These are phyloP conservation scores for Pseudonaja textilis DNA, from an alignment of 2,113 vertebrate genomes.

Conservation along the genomic window DNA sequence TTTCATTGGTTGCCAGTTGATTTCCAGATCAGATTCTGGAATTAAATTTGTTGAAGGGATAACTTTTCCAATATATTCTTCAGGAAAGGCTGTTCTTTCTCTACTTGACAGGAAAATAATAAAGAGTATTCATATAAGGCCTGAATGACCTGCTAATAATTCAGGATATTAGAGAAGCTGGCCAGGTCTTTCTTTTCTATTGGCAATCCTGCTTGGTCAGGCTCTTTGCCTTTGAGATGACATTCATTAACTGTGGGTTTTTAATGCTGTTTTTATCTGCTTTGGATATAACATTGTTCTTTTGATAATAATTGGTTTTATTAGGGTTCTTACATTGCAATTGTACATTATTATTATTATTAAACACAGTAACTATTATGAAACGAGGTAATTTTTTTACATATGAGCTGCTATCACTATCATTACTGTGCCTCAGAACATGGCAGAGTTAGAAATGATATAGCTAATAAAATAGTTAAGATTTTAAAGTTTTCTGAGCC, in stretches of 20 bases:
- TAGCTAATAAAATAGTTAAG: not conserved
- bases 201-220: not conserved
- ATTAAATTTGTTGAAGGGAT: not conserved
- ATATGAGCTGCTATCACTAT: not conserved
- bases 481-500: not conserved
- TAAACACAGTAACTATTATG: not conserved
- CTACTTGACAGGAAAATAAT: not conserved
- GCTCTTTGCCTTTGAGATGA: not conserved
- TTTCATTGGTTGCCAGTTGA: not conserved
- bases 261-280: not conserved
- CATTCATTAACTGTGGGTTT: not conserved
- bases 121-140: not conserved
- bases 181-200: not conserved
- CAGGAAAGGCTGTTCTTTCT: not conserved
- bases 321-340: not conserved
- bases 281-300: not conserved
- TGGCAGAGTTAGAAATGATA: not conserved
- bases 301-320: not conserved
- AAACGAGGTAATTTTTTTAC: not conserved
- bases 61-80: not conserved
- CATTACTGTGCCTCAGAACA: not conserved
- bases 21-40: not conserved
- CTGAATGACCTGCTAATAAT: not conserved
- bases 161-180: not conserved
- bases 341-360: not conserved